Evolutionary conservation across 1,140 invertebrate genomes (phyloP).

Genomic region (Subanguina moxae): DNA sequence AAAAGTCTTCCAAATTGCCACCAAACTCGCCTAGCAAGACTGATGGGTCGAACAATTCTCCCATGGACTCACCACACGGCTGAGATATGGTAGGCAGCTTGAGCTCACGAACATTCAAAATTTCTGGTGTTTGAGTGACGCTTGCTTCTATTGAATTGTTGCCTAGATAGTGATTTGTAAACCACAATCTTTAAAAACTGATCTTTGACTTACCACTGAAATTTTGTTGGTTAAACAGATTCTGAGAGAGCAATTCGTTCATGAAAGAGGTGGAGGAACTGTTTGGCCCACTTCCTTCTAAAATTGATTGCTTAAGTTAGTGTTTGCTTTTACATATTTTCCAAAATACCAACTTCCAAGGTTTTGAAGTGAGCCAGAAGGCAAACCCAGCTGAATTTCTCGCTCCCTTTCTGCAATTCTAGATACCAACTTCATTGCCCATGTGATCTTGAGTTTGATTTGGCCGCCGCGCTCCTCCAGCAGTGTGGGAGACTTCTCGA

Average conservation of each 20-base stretch:
- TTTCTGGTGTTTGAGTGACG: constrained; percentile 14
- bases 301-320: too few relatives aligned
- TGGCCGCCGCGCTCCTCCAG: constrained; percentile 56
- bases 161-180: too few relatives aligned
- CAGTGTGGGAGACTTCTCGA: constrained; percentile 51
- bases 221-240: too few relatives aligned
- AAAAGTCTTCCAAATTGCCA: background rate
- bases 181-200: too few relatives aligned
- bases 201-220: too few relatives aligned
- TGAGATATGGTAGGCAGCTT: constrained; percentile 4
- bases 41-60: constrained; percentile 1
- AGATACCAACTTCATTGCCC: constrained; percentile 54
- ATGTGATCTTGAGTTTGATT: constrained; percentile 56
- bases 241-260: too few relatives aligned
- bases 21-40: constrained; percentile 1
- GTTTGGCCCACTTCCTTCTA: too few relatives aligned
- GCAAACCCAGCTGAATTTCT: constrained; percentile 34
- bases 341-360: constrained; percentile 10
- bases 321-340: background rate
- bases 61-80: background rate
- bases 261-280: too few relatives aligned
- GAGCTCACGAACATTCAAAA: constrained; percentile 8
- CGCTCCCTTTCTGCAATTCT: constrained; percentile 30
- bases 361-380: constrained; percentile 29
- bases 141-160: constrained; percentile 12